These are phyloP conservation scores for Orthonyx spaldingii DNA, from an alignment of 2,113 vertebrate species.

Conservation along the genomic window DNA sequence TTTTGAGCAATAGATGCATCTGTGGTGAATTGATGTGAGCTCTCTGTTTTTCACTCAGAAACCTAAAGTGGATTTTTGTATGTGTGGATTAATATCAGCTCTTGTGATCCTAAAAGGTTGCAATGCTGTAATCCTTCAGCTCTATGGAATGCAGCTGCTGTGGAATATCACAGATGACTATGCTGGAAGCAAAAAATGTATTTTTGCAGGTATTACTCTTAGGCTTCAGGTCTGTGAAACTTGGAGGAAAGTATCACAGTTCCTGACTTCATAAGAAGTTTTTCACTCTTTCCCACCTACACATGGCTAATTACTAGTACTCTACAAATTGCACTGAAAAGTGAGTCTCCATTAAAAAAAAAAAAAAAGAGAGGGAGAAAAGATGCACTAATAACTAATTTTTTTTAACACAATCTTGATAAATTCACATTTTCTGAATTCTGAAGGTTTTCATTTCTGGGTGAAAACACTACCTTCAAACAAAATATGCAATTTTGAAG, in stretches of 20 bases:
- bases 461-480: neutral
- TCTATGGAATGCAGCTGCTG: neutral
- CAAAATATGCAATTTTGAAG: neutral
- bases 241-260: neutral
- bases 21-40: neutral
- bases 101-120: neutral
- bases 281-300: neutral
- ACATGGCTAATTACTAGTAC: rapidly evolving
- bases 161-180: neutral
- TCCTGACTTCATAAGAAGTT: neutral
- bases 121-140: neutral
- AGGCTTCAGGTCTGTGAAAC: neutral
- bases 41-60: neutral
- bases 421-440: neutral
- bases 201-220: neutral
- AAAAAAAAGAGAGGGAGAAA: neutral
- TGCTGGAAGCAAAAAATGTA: neutral
- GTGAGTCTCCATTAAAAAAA: neutral
- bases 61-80: neutral
- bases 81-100: neutral
- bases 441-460: neutral
- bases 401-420: neutral
- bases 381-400: neutral
- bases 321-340: neutral
- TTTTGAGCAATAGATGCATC: neutral